Percentiles rank a stretch among this genome's conserved stretches.
Evolutionary conservation across 1,140 invertebrate genomes (phyloP).

Genomic region (Hyposmocoma kahamanoa): DNA sequence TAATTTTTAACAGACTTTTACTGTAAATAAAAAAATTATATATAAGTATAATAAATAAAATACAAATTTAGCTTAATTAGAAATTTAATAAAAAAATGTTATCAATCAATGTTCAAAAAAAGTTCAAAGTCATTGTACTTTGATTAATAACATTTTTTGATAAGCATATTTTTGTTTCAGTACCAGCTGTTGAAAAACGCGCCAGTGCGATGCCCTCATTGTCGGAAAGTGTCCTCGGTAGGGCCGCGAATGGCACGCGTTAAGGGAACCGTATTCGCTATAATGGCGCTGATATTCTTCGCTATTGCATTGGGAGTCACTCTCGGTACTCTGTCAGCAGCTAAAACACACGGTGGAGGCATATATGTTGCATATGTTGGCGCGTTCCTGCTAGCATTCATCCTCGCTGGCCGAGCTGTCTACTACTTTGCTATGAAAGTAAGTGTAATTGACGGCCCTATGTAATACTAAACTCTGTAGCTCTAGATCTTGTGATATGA

Average conservation of each 20-base stretch:
- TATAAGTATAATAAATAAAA: no score
- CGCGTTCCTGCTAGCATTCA: conserved; percentile 82
- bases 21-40: no score
- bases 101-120: background rate
- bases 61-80: no score
- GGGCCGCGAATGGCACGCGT: conserved; percentile 87
- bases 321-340: conserved; percentile 74
- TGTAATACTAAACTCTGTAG: conserved; percentile 60
- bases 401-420: conserved; percentile 84
- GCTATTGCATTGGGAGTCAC: conserved; percentile 88
- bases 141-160: background rate
- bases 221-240: conserved; percentile 94
- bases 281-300: conserved; percentile 82
- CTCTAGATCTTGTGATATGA: conserved; percentile 51
- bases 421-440: conserved; percentile 95
- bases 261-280: conserved; percentile 86
- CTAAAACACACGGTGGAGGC: conserved; percentile 80
- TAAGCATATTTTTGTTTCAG: conserved; percentile 73
- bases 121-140: background rate
- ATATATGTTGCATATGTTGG: conserved; percentile 90
- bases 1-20: no score
- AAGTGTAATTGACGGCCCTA: conserved; percentile 88
- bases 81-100: no score
- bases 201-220: conserved; percentile 96
- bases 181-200: conserved; percentile 96